phyloP scores from a whole-genome alignment of 92 coral and sea anemone species.

The Umimayanthus kanabou region DNA sequence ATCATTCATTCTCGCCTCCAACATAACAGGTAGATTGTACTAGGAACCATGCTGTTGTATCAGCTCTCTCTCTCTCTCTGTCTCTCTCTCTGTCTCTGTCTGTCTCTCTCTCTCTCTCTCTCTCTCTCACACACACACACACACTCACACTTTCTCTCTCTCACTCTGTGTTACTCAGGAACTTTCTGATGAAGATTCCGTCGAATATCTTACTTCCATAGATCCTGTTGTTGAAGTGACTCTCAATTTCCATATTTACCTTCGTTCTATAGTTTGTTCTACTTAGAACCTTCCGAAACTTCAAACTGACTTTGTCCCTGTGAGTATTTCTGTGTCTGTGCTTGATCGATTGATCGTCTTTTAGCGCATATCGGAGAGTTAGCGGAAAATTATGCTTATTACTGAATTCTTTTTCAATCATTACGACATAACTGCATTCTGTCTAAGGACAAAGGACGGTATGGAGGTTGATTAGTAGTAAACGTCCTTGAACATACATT shows the following conservation, averaged over 20 bases:
- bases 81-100: neutral
- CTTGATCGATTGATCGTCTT: neutral
- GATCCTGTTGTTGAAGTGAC: slow-evolving; percentile 14
- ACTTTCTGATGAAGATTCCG: neutral
- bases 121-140: too few relatives aligned
- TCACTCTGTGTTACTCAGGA: neutral
- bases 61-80: neutral
- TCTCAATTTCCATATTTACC: neutral
- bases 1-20: neutral
- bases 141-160: neutral
- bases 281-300: neutral
- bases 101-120: too few relatives aligned
- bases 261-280: neutral
- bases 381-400: too few relatives aligned
- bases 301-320: neutral
- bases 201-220: neutral
- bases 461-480: neutral
- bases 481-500: neutral
- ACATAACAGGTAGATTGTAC: neutral
- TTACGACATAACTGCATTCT: neutral
- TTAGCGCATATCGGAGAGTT: neutral
- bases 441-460: neutral
- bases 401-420: too few relatives aligned
- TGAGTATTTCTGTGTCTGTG: neutral
- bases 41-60: neutral